Base-by-base conservation (phyloP, 1,140 invertebrate species). In the silkworm (Bombyx mori) region DNA sequence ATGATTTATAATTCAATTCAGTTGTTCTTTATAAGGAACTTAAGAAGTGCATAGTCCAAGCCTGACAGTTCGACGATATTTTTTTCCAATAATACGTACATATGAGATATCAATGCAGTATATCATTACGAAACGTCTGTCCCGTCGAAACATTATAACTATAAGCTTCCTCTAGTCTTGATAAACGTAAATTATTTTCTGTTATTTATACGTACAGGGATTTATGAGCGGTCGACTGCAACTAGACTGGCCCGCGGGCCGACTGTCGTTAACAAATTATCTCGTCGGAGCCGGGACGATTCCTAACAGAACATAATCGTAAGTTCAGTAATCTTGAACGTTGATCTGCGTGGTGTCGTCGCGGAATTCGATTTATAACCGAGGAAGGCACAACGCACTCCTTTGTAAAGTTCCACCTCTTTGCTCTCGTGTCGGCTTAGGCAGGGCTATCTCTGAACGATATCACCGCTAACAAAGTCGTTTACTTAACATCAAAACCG, bases 321-420 rank as follows among this genome's bases (percentile, higher is more conserved):
- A 69, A 79, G 68, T 75, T 54, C 48, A 61, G 60, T 61, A 62
- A 83, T 83, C 77, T 62, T 62, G 65, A 66, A 55, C 62, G 66
- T 77, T 65, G 74, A 82, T 82, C 77, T 75, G 65, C 52, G 47
- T 62, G 75, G 69, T 79, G 75, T 84, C 79, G 74, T 76, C 74
- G 79, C 77, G 72, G 71, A 78, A 75, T 82, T 79, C 71, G 71
- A 82, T 85, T 82, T 85, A 85, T 82, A 64, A 78, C 61, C 66
- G 66, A 35, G 59, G 67, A 54, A 59, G 61, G 68, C 69, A 82
- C 79, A 84, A 84, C 71, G 75, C 72, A 58, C 56, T 61, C 68
- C 75, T 76, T 82, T 79, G 79, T 82, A 58, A 61, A 66, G 72
- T 77, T 79, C 74, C 77, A 76, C 79, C 73, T 81, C 72, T 73